These are phyloP conservation scores for Exocentrus adspersus DNA, from an alignment of 2,888 invertebrate genomes.

Conservation along the genomic window DNA sequence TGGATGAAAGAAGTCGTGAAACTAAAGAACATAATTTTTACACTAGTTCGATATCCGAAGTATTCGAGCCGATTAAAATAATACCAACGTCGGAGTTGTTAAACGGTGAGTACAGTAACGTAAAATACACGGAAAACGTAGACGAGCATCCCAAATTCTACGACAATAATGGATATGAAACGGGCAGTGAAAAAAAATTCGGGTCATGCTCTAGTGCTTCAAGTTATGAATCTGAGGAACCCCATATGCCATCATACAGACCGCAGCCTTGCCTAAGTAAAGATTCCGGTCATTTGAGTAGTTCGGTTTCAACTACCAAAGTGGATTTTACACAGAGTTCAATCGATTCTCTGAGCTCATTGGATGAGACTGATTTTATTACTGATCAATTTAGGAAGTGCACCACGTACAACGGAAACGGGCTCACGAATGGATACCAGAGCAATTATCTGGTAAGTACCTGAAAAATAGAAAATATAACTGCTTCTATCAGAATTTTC, in stretches of 20 bases:
- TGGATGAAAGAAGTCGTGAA: slow-evolving; percentile 77
- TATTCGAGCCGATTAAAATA: slow-evolving; percentile 70
- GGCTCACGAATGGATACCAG: slow-evolving; percentile 50
- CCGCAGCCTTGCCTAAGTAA: slow-evolving; percentile 56
- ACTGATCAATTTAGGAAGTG: slow-evolving; percentile 60
- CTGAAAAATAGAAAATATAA: background rate
- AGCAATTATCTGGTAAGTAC: slow-evolving; percentile 46
- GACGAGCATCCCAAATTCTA: slow-evolving; percentile 47
- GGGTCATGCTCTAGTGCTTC: slow-evolving; percentile 61
- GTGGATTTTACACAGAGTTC: slow-evolving; percentile 61
- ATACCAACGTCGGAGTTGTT: slow-evolving; percentile 59
- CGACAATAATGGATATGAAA: slow-evolving; percentile 60
- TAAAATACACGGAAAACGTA: slow-evolving; percentile 44
- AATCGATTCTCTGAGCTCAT: slow-evolving; percentile 61
- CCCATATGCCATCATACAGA: slow-evolving; percentile 39
- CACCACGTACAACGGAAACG: slow-evolving; percentile 45
- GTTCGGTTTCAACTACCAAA: slow-evolving; percentile 58
- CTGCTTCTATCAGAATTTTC: background rate
- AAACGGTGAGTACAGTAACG: slow-evolving; percentile 53
- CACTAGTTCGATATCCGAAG: slow-evolving; percentile 73
- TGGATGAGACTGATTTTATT: slow-evolving; percentile 62
- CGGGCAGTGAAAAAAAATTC: slow-evolving; percentile 58
- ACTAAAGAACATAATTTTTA: slow-evolving; percentile 78
- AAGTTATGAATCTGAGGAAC: slow-evolving; percentile 61
- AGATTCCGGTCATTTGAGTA: slow-evolving; percentile 61